Conservation (phyloP, 92 coral and sea anemone genomes). For the Blastomussa wellsi region DNA sequence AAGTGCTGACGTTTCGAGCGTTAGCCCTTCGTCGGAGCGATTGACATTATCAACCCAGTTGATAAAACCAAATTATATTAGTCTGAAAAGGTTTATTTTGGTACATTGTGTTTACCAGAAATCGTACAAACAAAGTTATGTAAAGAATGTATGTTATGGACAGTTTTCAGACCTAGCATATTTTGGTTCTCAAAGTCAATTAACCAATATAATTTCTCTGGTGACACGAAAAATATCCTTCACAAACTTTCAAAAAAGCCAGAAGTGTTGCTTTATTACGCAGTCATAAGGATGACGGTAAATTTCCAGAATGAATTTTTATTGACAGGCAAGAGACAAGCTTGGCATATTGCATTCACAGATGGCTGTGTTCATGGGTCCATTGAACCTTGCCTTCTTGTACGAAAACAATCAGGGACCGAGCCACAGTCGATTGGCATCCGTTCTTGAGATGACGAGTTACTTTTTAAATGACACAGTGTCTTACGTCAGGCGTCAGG, state of each 20-base stretch:
- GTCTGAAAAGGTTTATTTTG: neutral
- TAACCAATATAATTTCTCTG: neutral
- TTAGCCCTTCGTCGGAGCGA: too few species aligned
- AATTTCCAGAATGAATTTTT: neutral
- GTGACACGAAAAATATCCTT: neutral
- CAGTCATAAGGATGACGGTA: neutral
- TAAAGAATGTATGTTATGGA: neutral
- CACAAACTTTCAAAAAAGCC: neutral
- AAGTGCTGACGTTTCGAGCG: too few species aligned
- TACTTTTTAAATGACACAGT: constrained; percentile 28
- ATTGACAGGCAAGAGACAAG: constrained; percentile 21
- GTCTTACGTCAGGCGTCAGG: constrained; percentile 22
- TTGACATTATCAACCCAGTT: too few species aligned
- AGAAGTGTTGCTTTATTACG: neutral
- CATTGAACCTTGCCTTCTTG: constrained; percentile 17
- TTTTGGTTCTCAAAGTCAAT: neutral
- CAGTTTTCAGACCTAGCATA: neutral
- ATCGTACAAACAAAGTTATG: constrained; percentile 6
- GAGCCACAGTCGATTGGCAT: constrained; percentile 7
- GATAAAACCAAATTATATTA: too few species aligned
- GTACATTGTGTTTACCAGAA: neutral
- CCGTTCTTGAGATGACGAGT: constrained; percentile 25
- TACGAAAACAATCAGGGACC: constrained; percentile 19
- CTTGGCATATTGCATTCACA: constrained; percentile 14
- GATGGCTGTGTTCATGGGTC: constrained; percentile 27